Percentiles rank a stretch among this genome's conserved stretches.
These are phyloP conservation scores for Tricholaema leucomelas DNA, from an alignment of 2,113 vertebrate species.

Conservation along the genomic window DNA sequence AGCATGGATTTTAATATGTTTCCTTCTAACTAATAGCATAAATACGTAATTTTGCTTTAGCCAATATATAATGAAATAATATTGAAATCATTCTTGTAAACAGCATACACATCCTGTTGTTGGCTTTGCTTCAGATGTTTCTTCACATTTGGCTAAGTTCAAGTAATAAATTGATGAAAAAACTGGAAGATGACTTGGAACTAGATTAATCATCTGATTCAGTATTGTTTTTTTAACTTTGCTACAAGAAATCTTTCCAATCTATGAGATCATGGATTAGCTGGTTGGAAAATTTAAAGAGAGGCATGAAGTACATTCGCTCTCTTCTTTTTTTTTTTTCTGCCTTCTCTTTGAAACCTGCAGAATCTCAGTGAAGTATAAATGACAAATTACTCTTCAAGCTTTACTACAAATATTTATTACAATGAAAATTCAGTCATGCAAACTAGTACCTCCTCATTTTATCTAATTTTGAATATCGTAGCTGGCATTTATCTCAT, in stretches of 20 bases:
- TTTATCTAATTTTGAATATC: neutral
- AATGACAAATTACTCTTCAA: neutral
- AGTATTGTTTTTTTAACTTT: constrained; percentile 53
- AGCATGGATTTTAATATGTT: neutral
- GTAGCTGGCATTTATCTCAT: neutral
- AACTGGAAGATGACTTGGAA: constrained; percentile 36
- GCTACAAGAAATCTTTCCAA: constrained; percentile 59
- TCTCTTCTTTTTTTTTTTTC: neutral
- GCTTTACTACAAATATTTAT: neutral
- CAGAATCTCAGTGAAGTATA: neutral
- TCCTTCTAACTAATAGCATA: neutral
- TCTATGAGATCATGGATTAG: constrained; percentile 67
- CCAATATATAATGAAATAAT: neutral
- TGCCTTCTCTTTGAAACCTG: constrained; percentile 6
- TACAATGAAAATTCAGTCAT: neutral
- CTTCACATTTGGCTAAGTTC: constrained; percentile 54
- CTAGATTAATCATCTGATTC: constrained; percentile 63
- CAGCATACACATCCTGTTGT: neutral
- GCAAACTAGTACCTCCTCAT: neutral
- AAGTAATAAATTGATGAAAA: constrained; percentile 43
- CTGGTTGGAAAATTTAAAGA: constrained; percentile 42
- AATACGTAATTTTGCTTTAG: neutral
- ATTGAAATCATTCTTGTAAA: constrained; percentile 12
- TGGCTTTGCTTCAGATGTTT: constrained; percentile 54
- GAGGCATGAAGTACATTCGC: neutral